Base-by-base conservation (phyloP, 2,113 vertebrate genomes). In the Peromyscus californicus region DNA sequence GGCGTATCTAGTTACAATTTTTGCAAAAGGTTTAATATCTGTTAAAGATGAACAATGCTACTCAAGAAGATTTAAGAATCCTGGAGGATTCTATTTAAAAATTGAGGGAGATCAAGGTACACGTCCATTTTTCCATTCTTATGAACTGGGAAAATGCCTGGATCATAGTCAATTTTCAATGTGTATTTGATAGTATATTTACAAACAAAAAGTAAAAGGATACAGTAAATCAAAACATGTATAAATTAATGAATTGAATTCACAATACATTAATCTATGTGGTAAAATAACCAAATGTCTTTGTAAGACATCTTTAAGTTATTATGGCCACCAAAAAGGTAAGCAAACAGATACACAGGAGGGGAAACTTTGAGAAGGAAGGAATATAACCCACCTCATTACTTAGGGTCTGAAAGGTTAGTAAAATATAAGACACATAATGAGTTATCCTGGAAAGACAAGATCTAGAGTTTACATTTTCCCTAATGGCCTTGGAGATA, bases 401-500 rank as follows among this genome's bases (percentile, higher is more conserved):
- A 89, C 29, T 89, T 74, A 89, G 63, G 26, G 0, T 31, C 39
- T 7, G 29, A 88, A 89, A 36, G 67, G 39, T 92, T 21, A 79
- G 7, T 92, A 57, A 76, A 82, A 93, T 54, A 72, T 84, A 89
- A 93, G 24, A 90, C 45, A 7, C 75, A 6, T 3, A 57, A 36
- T 93, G 67, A 75, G 5, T 74, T 29, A 83, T 36, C 7, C 63
- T 63, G 9, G 36, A 94, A 97, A 67, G 19, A 82, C 3, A 90
- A 87, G 93, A 51, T 63, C 31, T 90, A 45, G 6, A 63, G 33
- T 84, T 89, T 82, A 48, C 31, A 79, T 82, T 91, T 96, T 93
- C 42, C 29, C 87, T 90, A 57, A 45, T 63, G 26, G 15, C 12
- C 33, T 96, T 29, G 75, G 26, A 74, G 51, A 59, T 84, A 90